These are phyloP conservation scores for Drosophila mayri DNA, from an alignment of 1,140 invertebrate species.

Conservation along the genomic window DNA sequence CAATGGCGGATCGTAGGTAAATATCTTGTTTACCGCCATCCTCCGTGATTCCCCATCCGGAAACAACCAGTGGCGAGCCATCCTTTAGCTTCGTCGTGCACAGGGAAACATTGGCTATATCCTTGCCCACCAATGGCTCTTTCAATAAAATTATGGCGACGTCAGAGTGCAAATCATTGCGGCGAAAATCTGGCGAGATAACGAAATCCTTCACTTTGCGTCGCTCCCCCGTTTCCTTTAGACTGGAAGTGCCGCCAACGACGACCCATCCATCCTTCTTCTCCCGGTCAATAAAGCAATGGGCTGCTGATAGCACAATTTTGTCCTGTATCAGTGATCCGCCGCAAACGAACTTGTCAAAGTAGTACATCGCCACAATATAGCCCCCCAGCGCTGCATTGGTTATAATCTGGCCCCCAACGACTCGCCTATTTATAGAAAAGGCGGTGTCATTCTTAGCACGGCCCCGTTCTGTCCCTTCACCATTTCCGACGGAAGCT, in stretches of 20 bases:
- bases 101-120: conserved; percentile 16
- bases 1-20: conserved; percentile 37
- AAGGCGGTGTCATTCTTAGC: no score
- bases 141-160: conserved; percentile 37
- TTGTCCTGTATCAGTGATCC: not conserved
- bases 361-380: not conserved
- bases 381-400: not conserved
- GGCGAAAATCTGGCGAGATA: conserved; percentile 20
- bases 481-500: no score
- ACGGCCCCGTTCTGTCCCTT: no score
- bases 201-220: conserved; percentile 16
- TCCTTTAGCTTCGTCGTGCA: conserved; percentile 16
- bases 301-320: not conserved
- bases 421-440: no score
- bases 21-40: not conserved
- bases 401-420: not conserved
- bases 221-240: conserved; percentile 7
- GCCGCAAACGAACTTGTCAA: not conserved
- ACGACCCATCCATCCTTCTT: not conserved
- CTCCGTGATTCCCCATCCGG: conserved; percentile 57
- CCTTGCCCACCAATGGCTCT: conserved; percentile 2
- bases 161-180: conserved; percentile 15
- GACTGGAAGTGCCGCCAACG: conserved; percentile 37
- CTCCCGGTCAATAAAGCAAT: not conserved
- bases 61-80: conserved; percentile 28